Evolutionary conservation across 2,113 vertebrate genomes (phyloP), one percentile per base, ranked within the genome.

Genomic region (Myiagra hebetior): DNA sequence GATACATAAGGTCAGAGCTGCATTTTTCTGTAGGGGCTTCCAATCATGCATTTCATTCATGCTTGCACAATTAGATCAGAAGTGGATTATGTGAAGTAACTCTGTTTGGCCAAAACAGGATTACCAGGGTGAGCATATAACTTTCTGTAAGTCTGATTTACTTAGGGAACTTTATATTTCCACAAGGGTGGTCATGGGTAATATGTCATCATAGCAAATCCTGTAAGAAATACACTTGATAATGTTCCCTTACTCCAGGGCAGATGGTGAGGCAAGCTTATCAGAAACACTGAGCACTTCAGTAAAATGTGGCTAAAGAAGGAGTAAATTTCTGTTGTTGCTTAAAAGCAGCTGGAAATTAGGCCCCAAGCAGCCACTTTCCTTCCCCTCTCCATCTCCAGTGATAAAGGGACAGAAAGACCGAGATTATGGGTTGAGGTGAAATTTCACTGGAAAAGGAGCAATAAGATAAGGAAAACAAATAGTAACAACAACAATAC

Each of bases 71-170:
- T 95, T 90, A 89, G 37, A 56, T 69, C 46, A 39, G 31, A 89
- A 90, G 37, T 86, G 56, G 94, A 95, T 95, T 96, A 88, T 87
- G 37, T 77, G 56, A 92, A 91, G 26, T 37, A 91, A 85, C 65
- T 89, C 49, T 59, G 37, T 94, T 96, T 92, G 84, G 33, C 30
- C 83, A 80, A 52, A 95, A 85, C 42, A 94, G 69, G 70, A 95
- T 96, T 97, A 95, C 17, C 53, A 68, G 41, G n/a, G 63, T 88
- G 72, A 95, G 7, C 4, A 4, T 80, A 73, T 86, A 95, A 96
- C 49, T 39, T 96, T 55, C 57, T 60, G 26, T 60, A 87, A 96
- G 33, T 91, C 39, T 93, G 79, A 96, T 95, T 94, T 96, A 95
- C 47, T 76, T 72, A 46, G 21, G 42, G 28, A 93, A 70, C 44